Evolutionary conservation across 2,797 vertebrate species (phyloP).

Genomic region (Acanthiza pusilla): DNA sequence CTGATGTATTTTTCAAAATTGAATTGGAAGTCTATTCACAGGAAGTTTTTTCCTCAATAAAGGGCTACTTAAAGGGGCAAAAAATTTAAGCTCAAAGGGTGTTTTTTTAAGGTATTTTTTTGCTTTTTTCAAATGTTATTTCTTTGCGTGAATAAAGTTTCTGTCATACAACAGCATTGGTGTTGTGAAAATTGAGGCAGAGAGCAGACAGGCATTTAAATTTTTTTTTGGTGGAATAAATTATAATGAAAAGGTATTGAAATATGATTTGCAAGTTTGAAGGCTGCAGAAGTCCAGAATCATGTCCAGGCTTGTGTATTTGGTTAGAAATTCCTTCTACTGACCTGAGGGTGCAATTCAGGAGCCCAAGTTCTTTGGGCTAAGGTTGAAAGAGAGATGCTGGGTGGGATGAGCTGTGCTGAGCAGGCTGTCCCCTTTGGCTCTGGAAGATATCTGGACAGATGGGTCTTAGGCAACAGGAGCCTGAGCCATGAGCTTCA

Average conservation of each 20-base stretch:
- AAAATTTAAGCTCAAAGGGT: not conserved
- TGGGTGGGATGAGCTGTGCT: not conserved
- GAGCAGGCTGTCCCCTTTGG: not conserved
- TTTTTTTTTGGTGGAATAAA: not conserved
- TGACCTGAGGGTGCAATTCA: not conserved
- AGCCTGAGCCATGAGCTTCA: not conserved
- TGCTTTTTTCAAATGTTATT: not conserved
- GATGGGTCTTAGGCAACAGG: not conserved
- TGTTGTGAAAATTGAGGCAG: not conserved
- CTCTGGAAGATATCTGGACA: not conserved
- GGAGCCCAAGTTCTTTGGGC: not conserved
- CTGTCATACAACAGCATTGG: not conserved
- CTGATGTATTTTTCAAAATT: not conserved
- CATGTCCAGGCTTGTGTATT: not conserved
- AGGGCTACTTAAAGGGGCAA: not conserved
- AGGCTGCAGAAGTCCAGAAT: not conserved
- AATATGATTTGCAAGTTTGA: not conserved
- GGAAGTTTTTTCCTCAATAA: not conserved
- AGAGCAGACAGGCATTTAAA: not conserved
- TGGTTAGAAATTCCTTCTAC: not conserved
- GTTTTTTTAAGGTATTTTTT: not conserved
- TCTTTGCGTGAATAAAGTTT: not conserved
- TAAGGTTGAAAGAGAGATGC: not conserved
- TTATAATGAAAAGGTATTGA: not conserved
- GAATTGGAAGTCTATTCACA: not conserved